phyloP scores from a whole-genome alignment of 1,140 invertebrate genomes.

The Diuraphis noxia region DNA sequence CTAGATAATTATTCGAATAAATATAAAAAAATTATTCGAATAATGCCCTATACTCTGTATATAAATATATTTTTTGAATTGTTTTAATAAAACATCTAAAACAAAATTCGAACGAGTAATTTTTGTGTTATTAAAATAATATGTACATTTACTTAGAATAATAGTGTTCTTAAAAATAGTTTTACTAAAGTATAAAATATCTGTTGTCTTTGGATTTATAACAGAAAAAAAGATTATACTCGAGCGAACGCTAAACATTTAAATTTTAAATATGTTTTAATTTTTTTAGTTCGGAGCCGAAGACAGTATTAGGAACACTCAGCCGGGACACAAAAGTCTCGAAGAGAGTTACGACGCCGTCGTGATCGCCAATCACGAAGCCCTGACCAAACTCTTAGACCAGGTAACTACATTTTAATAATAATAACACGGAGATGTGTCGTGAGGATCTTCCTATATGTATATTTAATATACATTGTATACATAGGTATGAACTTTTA shows the following conservation, averaged over 20 bases:
- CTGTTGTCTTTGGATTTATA: neutral
- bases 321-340: slow-evolving; percentile 79
- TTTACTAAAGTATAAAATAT: neutral
- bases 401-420: slow-evolving; percentile 64
- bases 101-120: neutral
- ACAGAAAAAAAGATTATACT: neutral
- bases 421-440: neutral
- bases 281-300: slow-evolving; percentile 15
- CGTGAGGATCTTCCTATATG: neutral
- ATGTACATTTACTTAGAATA: neutral
- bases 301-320: slow-evolving; percentile 65
- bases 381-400: slow-evolving; percentile 79
- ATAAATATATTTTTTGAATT: too few species aligned
- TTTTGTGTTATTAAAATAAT: neutral
- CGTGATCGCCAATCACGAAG: slow-evolving; percentile 85
- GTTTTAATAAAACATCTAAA: too few species aligned
- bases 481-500: neutral
- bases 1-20: too few species aligned
- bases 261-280: neutral
- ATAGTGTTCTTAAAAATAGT: neutral
- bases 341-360: slow-evolving; percentile 87
- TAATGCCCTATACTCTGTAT: too few species aligned
- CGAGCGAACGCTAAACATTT: neutral
- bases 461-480: neutral
- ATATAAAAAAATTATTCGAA: too few species aligned